These are phyloP conservation scores for Pithys albifrons DNA, from an alignment of 2,113 vertebrate genomes.

Conservation along the genomic window DNA sequence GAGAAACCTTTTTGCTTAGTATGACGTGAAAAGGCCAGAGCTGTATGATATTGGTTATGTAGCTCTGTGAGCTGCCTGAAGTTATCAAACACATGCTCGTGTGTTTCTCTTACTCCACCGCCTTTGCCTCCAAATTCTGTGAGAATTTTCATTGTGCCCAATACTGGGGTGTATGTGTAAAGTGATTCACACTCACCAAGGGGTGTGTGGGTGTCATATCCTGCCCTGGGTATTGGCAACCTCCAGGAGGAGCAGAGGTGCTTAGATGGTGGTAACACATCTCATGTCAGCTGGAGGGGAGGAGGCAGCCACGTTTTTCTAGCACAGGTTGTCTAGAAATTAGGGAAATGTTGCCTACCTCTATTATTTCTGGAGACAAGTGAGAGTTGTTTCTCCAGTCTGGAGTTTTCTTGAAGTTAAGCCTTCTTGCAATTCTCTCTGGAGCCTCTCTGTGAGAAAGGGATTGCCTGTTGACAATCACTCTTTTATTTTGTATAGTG, in stretches of 20 bases:
- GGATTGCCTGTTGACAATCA: neutral
- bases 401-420: neutral
- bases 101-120: neutral
- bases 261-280: neutral
- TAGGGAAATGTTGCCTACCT: neutral
- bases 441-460: neutral
- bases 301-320: neutral
- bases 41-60: neutral
- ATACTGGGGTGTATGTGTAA: rapidly evolving
- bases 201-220: neutral
- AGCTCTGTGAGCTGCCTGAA: neutral
- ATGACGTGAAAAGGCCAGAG: neutral
- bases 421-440: neutral
- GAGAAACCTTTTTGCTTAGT: neutral
- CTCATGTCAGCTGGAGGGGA: neutral
- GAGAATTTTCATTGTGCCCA: neutral
- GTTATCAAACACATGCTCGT: neutral
- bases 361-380: neutral
- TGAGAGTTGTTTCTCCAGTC: neutral
- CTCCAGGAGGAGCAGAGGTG: neutral
- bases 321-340: neutral
- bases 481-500: neutral
- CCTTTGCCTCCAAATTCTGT: neutral
- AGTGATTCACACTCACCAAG: rapidly evolving
- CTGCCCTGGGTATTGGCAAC: neutral